A percentile compares a stretch with the other conserved stretches of the same genome.
These are phyloP conservation scores for Miniopterus natalensis DNA, from an alignment of 2,113 vertebrate genomes.

Conservation along the genomic window DNA sequence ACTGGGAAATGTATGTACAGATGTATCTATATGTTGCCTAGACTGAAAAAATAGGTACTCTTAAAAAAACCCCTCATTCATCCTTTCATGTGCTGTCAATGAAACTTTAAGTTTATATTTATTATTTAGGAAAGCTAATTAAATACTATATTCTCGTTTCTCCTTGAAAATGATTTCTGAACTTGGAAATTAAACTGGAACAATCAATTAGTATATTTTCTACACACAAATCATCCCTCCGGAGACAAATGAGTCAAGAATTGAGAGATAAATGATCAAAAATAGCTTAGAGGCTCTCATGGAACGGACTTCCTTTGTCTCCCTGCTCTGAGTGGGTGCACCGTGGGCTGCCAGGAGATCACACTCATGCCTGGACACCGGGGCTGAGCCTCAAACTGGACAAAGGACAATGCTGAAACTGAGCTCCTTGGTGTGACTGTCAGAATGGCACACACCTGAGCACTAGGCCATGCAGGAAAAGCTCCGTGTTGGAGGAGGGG, in stretches of 20 bases:
- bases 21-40: neutral
- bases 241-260: neutral
- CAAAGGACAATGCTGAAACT: neutral
- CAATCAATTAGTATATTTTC: neutral
- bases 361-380: neutral
- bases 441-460: neutral
- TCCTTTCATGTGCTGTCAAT: neutral
- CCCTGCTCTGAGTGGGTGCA: neutral
- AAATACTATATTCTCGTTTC: neutral
- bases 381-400: neutral
- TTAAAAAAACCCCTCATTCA: neutral
- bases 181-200: neutral
- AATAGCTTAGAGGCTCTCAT: neutral
- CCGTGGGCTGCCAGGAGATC: rapidly evolving
- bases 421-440: neutral
- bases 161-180: constrained; percentile 30
- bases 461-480: neutral
- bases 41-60: neutral
- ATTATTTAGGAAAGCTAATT: neutral
- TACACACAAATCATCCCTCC: neutral
- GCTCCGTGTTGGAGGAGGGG: neutral
- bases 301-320: too few species aligned
- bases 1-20: neutral
- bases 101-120: neutral
- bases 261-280: neutral